Conservation (phyloP, 2,888 invertebrate genomes). For the Drepanosiphum platanoidis region DNA sequence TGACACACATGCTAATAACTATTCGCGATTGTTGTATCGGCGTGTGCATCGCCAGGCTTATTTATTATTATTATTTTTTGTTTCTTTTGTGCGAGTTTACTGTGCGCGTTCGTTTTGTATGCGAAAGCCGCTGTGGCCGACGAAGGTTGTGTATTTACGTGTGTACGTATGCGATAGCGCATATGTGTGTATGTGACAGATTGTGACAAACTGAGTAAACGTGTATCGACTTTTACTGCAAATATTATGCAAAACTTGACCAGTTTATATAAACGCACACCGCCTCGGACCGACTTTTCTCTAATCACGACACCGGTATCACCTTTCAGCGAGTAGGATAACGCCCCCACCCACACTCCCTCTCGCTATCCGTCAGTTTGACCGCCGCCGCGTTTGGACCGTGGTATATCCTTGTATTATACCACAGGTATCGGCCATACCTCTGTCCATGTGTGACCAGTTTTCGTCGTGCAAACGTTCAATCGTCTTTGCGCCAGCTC, state of each 20-base stretch:
- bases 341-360: neutral
- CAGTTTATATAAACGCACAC: constrained; percentile 22
- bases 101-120: neutral
- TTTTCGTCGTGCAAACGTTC: constrained; percentile 20
- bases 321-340: constrained; percentile 41
- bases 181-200: constrained; percentile 29
- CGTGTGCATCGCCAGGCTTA: neutral
- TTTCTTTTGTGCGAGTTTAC: neutral
- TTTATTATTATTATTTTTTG: neutral
- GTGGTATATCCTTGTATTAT: neutral
- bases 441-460: neutral
- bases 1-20: neutral
- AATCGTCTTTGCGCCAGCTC: constrained; percentile 1
- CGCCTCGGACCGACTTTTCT: constrained; percentile 40
- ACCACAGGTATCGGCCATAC: neutral
- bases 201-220: constrained; percentile 58
- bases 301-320: constrained; percentile 58
- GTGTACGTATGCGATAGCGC: neutral
- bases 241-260: constrained; percentile 61
- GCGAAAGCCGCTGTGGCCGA: constrained; percentile 5
- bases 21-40: neutral
- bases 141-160: constrained; percentile 25
- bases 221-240: constrained; percentile 51
- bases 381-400: neutral
- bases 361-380: neutral